Percentiles rank a stretch among this genome's conserved stretches.
Conservation (phyloP, 2,113 vertebrate species). For the Mohoua ochrocephala region DNA sequence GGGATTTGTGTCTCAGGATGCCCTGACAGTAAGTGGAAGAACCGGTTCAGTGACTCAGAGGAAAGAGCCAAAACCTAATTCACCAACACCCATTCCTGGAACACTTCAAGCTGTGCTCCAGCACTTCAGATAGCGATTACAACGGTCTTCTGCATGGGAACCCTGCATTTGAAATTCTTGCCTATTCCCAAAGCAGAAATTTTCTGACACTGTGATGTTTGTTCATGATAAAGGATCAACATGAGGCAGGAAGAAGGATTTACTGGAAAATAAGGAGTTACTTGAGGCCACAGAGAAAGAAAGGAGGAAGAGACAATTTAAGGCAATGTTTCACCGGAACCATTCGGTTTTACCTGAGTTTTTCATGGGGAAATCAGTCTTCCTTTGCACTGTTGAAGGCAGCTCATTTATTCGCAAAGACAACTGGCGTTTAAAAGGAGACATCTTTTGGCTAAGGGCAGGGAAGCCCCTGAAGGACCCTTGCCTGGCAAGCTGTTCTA, state of each 20-base stretch:
- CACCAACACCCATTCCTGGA: neutral
- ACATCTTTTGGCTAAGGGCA: conserved; percentile 94
- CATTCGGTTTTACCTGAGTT: conserved; percentile 81
- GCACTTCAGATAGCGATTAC: neutral
- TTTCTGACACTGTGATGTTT: neutral
- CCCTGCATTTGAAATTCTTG: neutral
- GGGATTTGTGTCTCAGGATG: neutral
- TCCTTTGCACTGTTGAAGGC: conserved; percentile 95
- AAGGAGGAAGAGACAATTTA: neutral
- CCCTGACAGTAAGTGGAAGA: neutral
- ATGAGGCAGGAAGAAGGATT: neutral
- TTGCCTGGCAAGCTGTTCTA: conserved; percentile 92
- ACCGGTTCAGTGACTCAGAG: conserved; percentile 7
- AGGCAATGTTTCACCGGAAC: neutral
- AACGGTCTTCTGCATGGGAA: neutral
- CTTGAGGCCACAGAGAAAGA: neutral
- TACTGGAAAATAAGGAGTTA: neutral
- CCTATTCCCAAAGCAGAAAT: neutral
- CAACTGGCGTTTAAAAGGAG: conserved; percentile 94
- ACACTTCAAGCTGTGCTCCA: neutral
- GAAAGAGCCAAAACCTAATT: neutral
- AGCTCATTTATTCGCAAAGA: conserved; percentile 95
- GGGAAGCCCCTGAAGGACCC: conserved; percentile 97
- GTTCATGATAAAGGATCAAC: neutral
- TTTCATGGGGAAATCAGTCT: conserved; percentile 92